Evolutionary conservation across 2,888 invertebrate genomes (phyloP).

Genomic region (Acronicta alni): DNA sequence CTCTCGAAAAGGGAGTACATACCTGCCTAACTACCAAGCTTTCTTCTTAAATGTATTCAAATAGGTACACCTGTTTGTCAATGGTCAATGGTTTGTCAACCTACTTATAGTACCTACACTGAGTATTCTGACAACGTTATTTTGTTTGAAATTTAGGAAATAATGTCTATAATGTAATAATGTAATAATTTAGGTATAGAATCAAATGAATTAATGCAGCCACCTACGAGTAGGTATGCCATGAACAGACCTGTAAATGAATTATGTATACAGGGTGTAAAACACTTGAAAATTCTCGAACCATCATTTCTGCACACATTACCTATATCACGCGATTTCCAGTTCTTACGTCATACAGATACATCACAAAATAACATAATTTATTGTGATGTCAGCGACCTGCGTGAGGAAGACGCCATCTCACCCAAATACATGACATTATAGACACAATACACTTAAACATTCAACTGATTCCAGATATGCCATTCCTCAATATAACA

Average conservation of each 20-base stretch:
- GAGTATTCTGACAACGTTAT: too few species aligned
- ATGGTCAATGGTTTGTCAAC: too few species aligned
- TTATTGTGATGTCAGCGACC: constrained; percentile 69
- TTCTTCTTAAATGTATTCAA: too few species aligned
- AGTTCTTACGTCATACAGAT: constrained; percentile 31
- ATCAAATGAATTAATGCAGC: constrained; percentile 1
- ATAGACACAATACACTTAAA: constrained; percentile 69
- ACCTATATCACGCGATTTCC: constrained; percentile 18
- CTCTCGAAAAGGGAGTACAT: too few species aligned
- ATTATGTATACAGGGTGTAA: constrained; percentile 22
- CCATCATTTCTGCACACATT: constrained; percentile 15
- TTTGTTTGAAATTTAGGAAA: too few species aligned
- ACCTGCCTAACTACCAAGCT: too few species aligned
- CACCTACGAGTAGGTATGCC: too few species aligned
- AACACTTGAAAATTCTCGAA: constrained; percentile 17
- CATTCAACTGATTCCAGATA: constrained; percentile 69
- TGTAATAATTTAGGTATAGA: too few species aligned
- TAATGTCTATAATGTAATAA: too few species aligned
- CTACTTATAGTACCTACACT: too few species aligned
- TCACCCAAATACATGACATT: constrained; percentile 79
- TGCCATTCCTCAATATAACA: constrained; percentile 45
- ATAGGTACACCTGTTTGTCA: too few species aligned
- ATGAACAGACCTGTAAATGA: constrained; percentile 17
- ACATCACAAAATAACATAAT: constrained; percentile 44
- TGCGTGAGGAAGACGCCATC: constrained; percentile 66